Percentiles rank a stretch among this genome's conserved stretches.
Evolutionary conservation across 2,888 invertebrate genomes (phyloP).

Genomic region (Tipula unca): DNA sequence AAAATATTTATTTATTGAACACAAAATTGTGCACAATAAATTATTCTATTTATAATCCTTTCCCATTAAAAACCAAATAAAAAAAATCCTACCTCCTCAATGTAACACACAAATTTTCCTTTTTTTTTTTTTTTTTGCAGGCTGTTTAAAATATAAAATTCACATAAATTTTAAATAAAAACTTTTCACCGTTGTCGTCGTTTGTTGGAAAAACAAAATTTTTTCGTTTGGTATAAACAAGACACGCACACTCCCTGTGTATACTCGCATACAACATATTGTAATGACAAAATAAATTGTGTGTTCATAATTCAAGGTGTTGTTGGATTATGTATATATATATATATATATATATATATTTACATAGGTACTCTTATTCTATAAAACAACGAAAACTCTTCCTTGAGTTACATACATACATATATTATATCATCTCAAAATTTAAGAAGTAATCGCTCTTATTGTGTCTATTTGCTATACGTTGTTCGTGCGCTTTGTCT

Average conservation of each 20-base stretch:
- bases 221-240: neutral
- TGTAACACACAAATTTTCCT: neutral
- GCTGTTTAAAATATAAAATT: neutral
- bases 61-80: neutral
- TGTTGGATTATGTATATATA: neutral
- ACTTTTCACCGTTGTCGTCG: neutral
- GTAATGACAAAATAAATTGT: conserved; percentile 4
- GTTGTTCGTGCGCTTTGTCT: neutral
- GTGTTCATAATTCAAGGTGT: neutral
- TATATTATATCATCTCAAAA: neutral
- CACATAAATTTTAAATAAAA: neutral
- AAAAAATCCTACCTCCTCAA: neutral
- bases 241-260: neutral
- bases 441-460: neutral
- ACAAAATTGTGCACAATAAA: neutral
- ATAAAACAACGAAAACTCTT: neutral
- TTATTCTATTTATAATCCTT: conserved; percentile 8
- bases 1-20: conserved; percentile 3
- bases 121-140: neutral
- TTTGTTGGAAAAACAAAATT: neutral
- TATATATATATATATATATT: neutral
- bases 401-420: no score
- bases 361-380: neutral
- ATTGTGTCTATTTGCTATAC: neutral
- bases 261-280: neutral